Evolutionary conservation across 2,888 invertebrate genomes (phyloP).

Genomic region (Glyphotaelius pellucidus): DNA sequence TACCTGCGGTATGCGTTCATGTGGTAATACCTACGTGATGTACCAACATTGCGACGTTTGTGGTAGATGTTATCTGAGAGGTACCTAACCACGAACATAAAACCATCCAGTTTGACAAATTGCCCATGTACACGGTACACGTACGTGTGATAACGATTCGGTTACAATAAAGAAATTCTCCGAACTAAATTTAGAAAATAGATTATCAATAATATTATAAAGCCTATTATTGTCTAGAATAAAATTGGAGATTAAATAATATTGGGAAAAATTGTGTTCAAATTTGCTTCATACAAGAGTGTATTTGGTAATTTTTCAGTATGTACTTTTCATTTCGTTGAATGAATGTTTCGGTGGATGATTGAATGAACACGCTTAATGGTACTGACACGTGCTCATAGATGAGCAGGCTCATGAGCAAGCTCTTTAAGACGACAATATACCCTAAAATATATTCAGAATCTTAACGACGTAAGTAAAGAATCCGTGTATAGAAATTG

Average conservation of each 20-base stretch:
- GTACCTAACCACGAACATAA: not conserved
- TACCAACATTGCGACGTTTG: not conserved
- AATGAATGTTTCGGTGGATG: too few species aligned
- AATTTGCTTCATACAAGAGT: not conserved
- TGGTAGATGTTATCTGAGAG: not conserved
- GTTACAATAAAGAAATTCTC: not conserved
- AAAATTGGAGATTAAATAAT: not conserved
- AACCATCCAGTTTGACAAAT: not conserved
- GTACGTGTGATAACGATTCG: not conserved
- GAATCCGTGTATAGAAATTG: too few species aligned
- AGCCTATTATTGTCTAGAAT: not conserved
- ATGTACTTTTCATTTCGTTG: too few species aligned
- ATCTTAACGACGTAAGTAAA: too few species aligned
- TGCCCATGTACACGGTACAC: not conserved
- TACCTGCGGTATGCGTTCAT: too few species aligned
- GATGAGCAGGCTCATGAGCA: too few species aligned
- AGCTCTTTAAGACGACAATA: too few species aligned
- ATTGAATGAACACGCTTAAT: too few species aligned
- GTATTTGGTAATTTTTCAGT: not conserved
- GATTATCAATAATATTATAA: not conserved
- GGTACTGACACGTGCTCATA: too few species aligned
- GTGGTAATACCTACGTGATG: not conserved
- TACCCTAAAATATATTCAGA: too few species aligned
- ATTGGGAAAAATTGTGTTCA: not conserved
- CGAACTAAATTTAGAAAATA: not conserved